Conservation (phyloP, 2,797 vertebrate species). For the Lemur catta region DNA sequence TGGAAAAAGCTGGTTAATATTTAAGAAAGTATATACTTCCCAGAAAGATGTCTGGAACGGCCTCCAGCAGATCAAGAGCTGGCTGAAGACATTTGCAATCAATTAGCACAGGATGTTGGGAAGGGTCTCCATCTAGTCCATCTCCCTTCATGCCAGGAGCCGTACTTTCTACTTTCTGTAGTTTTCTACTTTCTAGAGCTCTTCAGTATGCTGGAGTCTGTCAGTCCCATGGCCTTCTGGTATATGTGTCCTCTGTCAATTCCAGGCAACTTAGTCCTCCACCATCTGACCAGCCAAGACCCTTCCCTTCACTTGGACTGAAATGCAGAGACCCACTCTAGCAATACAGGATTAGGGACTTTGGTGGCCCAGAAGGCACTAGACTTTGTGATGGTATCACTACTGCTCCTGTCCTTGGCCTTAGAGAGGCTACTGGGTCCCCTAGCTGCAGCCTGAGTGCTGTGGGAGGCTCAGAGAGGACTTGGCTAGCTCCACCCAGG, state of each 20-base stretch:
- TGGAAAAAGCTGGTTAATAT: not conserved
- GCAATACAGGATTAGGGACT: not conserved
- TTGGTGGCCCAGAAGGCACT: not conserved
- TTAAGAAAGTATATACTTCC: not conserved
- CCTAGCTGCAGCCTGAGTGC: not conserved
- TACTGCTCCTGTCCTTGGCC: not conserved
- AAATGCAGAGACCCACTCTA: not conserved
- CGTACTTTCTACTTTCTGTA: not conserved
- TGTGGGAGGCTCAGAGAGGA: not conserved
- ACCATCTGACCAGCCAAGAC: not conserved
- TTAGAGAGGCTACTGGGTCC: not conserved
- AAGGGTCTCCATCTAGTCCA: not conserved
- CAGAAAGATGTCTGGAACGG: not conserved
- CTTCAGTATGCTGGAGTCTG: not conserved
- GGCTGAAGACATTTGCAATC: not conserved
- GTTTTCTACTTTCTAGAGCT: not conserved
- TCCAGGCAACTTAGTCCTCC: not conserved
- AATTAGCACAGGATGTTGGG: not conserved
- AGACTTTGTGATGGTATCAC: not conserved
- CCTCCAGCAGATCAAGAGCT: not conserved
- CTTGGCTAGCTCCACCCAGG: too few relatives aligned
- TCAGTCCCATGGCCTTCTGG: not conserved
- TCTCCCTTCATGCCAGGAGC: not conserved
- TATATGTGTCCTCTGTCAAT: not conserved
- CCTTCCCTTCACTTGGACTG: not conserved